Conservation (phyloP, 2,113 vertebrate genomes). For the Alosa alosa region DNA sequence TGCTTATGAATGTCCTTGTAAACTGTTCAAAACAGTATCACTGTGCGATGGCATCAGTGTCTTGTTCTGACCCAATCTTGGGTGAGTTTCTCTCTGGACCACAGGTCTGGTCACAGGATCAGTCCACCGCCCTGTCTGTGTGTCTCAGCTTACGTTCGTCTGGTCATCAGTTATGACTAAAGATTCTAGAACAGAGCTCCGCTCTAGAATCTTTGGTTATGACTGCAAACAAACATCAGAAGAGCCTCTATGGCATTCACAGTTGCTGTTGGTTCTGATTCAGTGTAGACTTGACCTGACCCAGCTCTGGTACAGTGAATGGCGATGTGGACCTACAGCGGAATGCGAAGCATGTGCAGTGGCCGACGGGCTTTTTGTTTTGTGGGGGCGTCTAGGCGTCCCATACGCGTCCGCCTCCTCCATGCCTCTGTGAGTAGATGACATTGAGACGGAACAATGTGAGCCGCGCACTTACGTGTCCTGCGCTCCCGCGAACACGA, state of each 20-base stretch:
- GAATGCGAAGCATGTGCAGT: no score
- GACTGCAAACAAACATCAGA: not conserved
- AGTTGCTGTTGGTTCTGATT: not conserved
- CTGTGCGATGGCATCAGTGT: not conserved
- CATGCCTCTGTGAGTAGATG: constrained; percentile 38
- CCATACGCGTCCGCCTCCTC: not conserved
- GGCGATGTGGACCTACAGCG: no score
- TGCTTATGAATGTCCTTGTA: no score
- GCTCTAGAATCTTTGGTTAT: no score
- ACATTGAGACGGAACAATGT: constrained; percentile 38
- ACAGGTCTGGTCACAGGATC: not conserved
- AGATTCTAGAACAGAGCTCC: no score
- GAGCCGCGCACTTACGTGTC: constrained; percentile 20
- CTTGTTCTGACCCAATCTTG: not conserved
- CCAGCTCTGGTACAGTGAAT: no score
- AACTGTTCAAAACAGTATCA: not conserved
- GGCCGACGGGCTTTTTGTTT: no score
- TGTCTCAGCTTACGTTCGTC: not conserved
- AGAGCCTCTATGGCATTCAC: not conserved
- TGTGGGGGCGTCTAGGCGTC: no score
- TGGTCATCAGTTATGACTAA: not conserved
- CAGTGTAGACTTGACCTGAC: not conserved
- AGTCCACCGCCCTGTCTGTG: not conserved
- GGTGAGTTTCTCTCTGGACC: not conserved
- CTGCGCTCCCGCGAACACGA: constrained; percentile 24